Percentiles rank a stretch among this genome's conserved stretches.
phyloP scores from a whole-genome alignment of 2,797 vertebrate species.

The Odontamblyopus rebecca region DNA sequence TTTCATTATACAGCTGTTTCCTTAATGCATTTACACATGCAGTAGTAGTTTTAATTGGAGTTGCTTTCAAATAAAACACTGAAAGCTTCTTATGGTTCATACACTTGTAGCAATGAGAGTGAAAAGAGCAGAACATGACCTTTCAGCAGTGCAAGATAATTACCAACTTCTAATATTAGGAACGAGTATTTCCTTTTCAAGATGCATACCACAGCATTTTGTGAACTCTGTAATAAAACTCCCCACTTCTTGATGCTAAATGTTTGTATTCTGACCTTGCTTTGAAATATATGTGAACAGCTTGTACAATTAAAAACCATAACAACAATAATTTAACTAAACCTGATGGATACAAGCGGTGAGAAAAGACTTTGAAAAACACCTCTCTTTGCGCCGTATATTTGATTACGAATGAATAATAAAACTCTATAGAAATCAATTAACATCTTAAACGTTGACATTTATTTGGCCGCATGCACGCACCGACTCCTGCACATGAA shows the following conservation, averaged over 20 bases:
- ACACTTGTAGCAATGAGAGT: not conserved
- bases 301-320: constrained; percentile 8
- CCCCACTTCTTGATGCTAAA: not conserved
- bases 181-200: not conserved
- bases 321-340: not conserved
- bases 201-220: not conserved
- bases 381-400: constrained; percentile 19
- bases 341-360: constrained; percentile 1
- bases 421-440: constrained; percentile 62
- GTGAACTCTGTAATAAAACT: not conserved
- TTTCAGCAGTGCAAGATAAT: constrained; percentile 1
- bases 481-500: constrained; percentile 24
- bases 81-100: not conserved
- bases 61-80: not conserved
- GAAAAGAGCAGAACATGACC: constrained; percentile 2
- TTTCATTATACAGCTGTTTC: not conserved
- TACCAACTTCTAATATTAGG: constrained; percentile 5
- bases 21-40: not conserved
- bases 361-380: constrained; percentile 23
- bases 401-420: constrained; percentile 48
- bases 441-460: constrained; percentile 59
- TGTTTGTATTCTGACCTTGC: constrained; percentile 7
- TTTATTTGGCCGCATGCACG: constrained; percentile 48
- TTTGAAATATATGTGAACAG: constrained; percentile 8
- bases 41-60: not conserved